Conservation (phyloP, 1,140 invertebrate species). For the Drosophila simulans region DNA sequence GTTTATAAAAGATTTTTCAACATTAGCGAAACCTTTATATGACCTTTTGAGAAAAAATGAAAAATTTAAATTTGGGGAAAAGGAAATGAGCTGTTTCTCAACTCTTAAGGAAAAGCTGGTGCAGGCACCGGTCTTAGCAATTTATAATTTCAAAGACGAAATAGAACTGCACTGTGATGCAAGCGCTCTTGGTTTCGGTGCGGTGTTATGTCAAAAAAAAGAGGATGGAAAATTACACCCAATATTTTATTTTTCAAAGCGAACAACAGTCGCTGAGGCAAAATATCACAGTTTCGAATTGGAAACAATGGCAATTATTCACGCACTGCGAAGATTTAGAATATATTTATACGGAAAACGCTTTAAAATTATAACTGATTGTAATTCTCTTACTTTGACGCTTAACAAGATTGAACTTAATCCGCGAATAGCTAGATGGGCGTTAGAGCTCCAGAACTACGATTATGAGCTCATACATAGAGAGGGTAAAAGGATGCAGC, state of each 20-base stretch:
- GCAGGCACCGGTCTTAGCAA: not conserved
- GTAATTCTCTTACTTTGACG: not conserved
- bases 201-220: too few relatives aligned
- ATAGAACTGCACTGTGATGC: not conserved
- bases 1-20: not conserved
- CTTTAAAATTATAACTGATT: not conserved
- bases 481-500: conserved; percentile 68
- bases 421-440: conserved; percentile 15
- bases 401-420: too few relatives aligned
- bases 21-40: not conserved
- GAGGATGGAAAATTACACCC: too few relatives aligned
- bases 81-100: not conserved
- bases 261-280: too few relatives aligned
- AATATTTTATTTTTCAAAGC: too few relatives aligned
- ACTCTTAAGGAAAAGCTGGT: not conserved
- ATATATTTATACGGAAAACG: not conserved
- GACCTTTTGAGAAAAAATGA: not conserved
- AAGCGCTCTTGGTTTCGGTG: not conserved
- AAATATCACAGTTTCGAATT: too few relatives aligned
- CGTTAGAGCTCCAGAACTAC: conserved; percentile 42
- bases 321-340: not conserved
- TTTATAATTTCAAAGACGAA: not conserved
- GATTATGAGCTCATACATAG: conserved; percentile 14
- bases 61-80: not conserved
- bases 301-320: too few relatives aligned